Evolutionary conservation across 2,113 vertebrate genomes (phyloP).

Genomic region (Rhinopithecus roxellana): DNA sequence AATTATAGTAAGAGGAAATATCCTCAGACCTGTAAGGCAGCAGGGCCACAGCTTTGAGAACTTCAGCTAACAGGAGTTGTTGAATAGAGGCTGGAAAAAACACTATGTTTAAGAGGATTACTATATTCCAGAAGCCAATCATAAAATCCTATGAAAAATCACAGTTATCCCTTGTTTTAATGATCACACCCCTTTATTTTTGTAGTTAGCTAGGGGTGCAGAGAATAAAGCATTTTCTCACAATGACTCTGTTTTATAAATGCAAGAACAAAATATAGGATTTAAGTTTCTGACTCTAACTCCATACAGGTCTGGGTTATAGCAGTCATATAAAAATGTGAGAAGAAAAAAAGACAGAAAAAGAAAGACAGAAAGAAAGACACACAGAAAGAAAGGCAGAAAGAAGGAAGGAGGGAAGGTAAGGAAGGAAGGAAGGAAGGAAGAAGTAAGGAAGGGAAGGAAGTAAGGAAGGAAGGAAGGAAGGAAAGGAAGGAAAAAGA

Average conservation of each 20-base stretch:
- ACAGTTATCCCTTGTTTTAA: neutral
- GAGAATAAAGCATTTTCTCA: neutral
- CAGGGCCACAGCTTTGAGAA: neutral
- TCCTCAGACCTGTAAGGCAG: neutral
- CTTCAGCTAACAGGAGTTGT: neutral
- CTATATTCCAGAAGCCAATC: neutral
- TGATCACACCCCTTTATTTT: neutral
- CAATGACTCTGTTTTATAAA: neutral
- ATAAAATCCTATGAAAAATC: neutral
- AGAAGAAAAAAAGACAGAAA: neutral
- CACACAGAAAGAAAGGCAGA: neutral
- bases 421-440: rapidly evolving
- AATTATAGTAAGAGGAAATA: neutral
- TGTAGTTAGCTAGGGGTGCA: neutral
- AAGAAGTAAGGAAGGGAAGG: rapidly evolving
- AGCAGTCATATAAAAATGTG: neutral
- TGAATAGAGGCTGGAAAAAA: neutral
- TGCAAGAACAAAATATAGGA: neutral
- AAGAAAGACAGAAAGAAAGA: no score
- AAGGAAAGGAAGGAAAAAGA: rapidly evolving
- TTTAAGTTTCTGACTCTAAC: neutral
- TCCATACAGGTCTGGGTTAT: neutral
- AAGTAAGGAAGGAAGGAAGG: neutral
- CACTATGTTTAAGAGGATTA: neutral
- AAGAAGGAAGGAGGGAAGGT: rapidly evolving